Evolutionary conservation across 2,113 vertebrate species (phyloP).

Genomic region (Pagrus major): DNA sequence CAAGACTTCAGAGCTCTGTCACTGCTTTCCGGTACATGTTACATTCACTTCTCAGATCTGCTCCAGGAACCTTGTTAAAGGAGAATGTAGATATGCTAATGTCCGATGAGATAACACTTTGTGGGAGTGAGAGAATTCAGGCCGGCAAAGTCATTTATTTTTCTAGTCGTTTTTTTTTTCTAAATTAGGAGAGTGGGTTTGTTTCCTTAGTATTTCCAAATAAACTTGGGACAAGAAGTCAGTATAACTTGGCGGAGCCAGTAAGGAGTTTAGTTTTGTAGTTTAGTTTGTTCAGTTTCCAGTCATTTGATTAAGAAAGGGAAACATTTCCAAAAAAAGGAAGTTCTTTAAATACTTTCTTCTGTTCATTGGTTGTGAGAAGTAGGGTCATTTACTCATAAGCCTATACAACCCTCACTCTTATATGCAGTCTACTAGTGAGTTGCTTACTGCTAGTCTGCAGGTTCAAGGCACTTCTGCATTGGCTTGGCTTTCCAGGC

Average conservation of each 20-base stretch:
- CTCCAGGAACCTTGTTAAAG: constrained; percentile 35
- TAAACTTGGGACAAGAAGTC: not conserved
- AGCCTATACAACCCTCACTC: no score
- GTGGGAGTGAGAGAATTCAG: constrained; percentile 47
- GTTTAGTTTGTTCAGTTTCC: not conserved
- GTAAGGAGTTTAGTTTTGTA: not conserved
- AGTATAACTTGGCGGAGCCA: constrained; percentile 3
- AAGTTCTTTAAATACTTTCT: not conserved
- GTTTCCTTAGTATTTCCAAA: not conserved
- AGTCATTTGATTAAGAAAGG: not conserved
- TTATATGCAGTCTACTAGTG: no score
- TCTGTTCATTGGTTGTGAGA: no score
- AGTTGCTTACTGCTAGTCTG: no score
- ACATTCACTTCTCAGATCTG: constrained; percentile 49
- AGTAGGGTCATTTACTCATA: no score
- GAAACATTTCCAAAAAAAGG: not conserved
- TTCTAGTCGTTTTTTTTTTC: not conserved
- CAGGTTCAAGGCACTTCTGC: no score
- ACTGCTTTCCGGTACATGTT: constrained; percentile 64
- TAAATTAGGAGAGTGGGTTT: constrained; percentile 1
- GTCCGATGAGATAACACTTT: constrained; percentile 52
- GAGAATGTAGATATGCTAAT: constrained; percentile 51
- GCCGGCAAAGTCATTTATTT: constrained; percentile 17
- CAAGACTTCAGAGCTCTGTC: constrained; percentile 57
- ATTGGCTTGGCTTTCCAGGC: no score